A percentile compares a stretch with the other conserved stretches of the same genome.
Evolutionary conservation across 35 echinoderm and acorn worm genomes (phyloP).

Genomic region (Anneissia japonica): DNA sequence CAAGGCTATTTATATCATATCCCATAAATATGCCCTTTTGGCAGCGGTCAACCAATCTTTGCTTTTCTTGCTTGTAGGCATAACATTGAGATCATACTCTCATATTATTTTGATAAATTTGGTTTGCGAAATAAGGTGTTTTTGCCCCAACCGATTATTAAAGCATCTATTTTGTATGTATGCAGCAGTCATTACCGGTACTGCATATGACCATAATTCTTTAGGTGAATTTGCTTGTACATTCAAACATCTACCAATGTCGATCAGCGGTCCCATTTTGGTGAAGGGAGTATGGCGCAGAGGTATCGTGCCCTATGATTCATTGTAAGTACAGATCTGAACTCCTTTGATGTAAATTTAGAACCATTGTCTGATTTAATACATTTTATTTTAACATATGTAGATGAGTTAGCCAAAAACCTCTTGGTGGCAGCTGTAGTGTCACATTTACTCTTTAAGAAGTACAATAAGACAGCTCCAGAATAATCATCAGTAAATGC

Average conservation of each 20-base stretch:
- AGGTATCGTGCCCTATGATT: conserved; percentile 39
- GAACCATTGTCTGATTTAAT: neutral
- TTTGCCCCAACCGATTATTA: conserved; percentile 6
- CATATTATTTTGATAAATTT: conserved; percentile 31
- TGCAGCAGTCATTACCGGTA: conserved; percentile 20
- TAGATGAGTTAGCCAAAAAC: no score
- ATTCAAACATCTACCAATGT: conserved; percentile 32
- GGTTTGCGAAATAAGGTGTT: conserved; percentile 19
- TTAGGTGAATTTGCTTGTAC: conserved; percentile 25
- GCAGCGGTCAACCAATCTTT: neutral
- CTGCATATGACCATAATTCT: conserved; percentile 33
- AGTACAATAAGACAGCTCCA: no score
- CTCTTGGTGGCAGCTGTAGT: no score
- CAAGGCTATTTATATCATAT: neutral
- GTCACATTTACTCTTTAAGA: neutral
- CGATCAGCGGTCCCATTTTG: conserved; percentile 45
- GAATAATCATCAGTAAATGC: no score
- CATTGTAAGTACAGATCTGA: conserved; percentile 25
- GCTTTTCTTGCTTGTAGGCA: conserved; percentile 7
- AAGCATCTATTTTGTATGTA: conserved; percentile 47
- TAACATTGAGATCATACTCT: no score
- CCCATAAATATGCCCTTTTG: conserved; percentile 2
- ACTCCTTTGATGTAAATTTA: neutral
- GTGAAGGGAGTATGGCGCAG: conserved; percentile 32
- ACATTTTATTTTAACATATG: neutral